Evolutionary conservation across 2,113 vertebrate genomes (phyloP).

Genomic region (Gobio gobio): DNA sequence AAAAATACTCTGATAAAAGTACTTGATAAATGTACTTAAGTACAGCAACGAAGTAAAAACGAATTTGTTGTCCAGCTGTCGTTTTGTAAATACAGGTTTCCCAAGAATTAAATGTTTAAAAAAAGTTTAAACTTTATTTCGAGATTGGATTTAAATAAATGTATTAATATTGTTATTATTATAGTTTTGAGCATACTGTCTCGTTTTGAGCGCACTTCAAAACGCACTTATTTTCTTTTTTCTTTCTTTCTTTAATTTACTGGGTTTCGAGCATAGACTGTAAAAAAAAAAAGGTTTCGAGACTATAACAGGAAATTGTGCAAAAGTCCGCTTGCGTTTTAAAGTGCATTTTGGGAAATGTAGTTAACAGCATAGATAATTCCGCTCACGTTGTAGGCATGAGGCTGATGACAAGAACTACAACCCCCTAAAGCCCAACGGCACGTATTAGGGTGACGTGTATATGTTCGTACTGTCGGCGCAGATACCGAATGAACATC

Average conservation of each 20-base stretch:
- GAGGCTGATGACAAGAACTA: slow-evolving; percentile 58
- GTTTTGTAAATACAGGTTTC: background rate
- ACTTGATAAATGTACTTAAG: no score
- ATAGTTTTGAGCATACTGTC: no score
- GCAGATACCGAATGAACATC: slow-evolving; percentile 21
- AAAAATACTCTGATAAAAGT: no score
- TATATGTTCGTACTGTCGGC: slow-evolving; percentile 43
- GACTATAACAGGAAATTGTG: slow-evolving; percentile 4
- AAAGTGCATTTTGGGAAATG: slow-evolving; percentile 5
- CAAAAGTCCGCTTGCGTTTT: background rate
- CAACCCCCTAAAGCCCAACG: slow-evolving; percentile 65
- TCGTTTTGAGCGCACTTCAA: background rate
- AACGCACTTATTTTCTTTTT: no score
- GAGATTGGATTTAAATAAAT: background rate
- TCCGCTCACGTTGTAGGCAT: no score
- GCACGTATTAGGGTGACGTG: slow-evolving; percentile 68
- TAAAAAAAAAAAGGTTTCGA: no score
- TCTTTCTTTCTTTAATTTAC: no score
- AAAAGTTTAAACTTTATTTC: background rate
- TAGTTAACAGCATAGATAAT: background rate
- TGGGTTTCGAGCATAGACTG: no score
- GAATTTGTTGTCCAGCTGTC: no score
- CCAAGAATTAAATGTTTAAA: background rate
- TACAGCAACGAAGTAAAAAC: no score
- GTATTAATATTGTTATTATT: background rate